Evolutionary conservation across 2,888 invertebrate genomes (phyloP), one percentile per base, ranked within the genome.

Genomic region (Eucriotettix oculatus): DNA sequence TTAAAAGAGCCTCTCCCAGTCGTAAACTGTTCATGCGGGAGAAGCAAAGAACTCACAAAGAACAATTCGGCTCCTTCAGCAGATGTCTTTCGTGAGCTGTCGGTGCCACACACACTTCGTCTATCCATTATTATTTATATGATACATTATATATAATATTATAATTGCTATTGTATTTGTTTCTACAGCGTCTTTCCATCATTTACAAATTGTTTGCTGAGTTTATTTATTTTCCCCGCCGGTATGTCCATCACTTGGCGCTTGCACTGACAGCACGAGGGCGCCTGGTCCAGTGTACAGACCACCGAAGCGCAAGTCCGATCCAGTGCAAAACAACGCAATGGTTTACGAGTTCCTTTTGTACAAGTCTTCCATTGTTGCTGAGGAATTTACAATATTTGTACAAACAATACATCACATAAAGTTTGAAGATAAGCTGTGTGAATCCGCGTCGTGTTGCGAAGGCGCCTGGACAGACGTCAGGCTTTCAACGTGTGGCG

Each of bases 61-160:
- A 48, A 48, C 12, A 48, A 48, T 48, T 48, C 48, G 48, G 48
- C n/a, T 48, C n/a, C 48, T 48, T 48, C 48, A n/a, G 55, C 55
- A n/a, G 14, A 40, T 41, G 55, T 55, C 55, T 41, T 42, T 55
- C 14, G 55, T 42, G 40, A 40, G 40, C 16, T n/a, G 40, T 42
- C 55, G n/a, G 11, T n/a, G 41, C 55, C 29, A 42, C 40, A 42
- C 57, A 60, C 43, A 58, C 57, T 60, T 60, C 52, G 60, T 56
- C 59, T 61, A 61, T 61, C 55, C 56, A 60, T 54, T 56, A 61
- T 63, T 61, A 63, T 14, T n/a, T 14, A 59, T 64, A 62, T 61
- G 59, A 61, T 61, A 64, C 61, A 63, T 63, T 62, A 63, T 65
- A 61, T 65, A 64, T 63, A 64, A 61, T 61, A 63, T 64, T 59